A percentile compares a stretch with the other conserved stretches of the same genome.
Evolutionary conservation across 92 coral and sea anemone species (phyloP).

Genomic region (Epizoanthus scotinus): DNA sequence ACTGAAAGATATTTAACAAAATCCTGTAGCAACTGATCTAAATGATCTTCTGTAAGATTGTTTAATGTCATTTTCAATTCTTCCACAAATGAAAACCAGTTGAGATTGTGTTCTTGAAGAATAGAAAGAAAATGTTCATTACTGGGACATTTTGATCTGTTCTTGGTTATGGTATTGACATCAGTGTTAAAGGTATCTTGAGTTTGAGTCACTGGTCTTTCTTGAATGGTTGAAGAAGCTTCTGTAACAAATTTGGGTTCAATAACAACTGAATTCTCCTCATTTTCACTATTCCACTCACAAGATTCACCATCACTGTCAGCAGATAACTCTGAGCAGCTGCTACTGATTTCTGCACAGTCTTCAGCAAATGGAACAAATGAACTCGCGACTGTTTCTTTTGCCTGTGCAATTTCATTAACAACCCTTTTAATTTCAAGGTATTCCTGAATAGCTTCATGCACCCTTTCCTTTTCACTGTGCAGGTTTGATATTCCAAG

Average conservation of each 20-base stretch:
- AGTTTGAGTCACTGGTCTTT: constrained; percentile 41
- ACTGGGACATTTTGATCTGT: constrained; percentile 42
- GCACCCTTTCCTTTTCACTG: constrained; percentile 26
- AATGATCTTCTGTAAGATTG: constrained; percentile 24
- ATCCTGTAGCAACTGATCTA: constrained; percentile 45
- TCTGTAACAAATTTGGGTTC: neutral
- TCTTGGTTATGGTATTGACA: constrained; percentile 38
- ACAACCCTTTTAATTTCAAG: constrained; percentile 18
- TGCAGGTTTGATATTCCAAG: constrained; percentile 22
- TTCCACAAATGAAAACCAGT: constrained; percentile 60
- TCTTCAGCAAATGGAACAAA: constrained; percentile 14
- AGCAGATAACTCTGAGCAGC: constrained; percentile 16
- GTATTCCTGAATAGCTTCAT: constrained; percentile 19
- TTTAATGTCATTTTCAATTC: constrained; percentile 53
- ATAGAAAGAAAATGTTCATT: constrained; percentile 43
- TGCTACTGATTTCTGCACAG: neutral
- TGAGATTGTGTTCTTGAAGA: constrained; percentile 45
- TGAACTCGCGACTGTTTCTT: constrained; percentile 5
- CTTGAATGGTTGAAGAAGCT: neutral
- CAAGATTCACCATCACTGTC: constrained; percentile 33
- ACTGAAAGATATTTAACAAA: constrained; percentile 45
- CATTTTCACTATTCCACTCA: constrained; percentile 18
- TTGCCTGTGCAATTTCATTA: neutral
- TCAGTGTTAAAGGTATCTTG: constrained; percentile 28
- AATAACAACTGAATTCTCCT: neutral